phyloP scores from a whole-genome alignment of 2,888 invertebrate species.

The Hylaea fasciaria region DNA sequence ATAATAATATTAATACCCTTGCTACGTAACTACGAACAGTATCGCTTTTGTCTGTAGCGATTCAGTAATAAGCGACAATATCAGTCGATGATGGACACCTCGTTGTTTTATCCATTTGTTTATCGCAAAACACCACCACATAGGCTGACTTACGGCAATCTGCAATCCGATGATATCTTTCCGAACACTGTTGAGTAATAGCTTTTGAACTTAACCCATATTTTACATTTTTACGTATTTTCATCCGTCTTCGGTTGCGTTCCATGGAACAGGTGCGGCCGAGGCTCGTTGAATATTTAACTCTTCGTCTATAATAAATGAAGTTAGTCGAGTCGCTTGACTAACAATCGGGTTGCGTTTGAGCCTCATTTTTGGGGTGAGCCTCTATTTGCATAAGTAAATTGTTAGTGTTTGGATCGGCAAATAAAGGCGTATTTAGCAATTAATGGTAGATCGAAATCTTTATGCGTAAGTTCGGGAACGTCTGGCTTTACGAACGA shows the following conservation, averaged over 20 bases:
- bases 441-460: constrained; percentile 32
- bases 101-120: too few species aligned
- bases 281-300: constrained; percentile 46
- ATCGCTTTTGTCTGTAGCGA: too few species aligned
- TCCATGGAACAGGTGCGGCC: constrained; percentile 42
- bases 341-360: constrained; percentile 46
- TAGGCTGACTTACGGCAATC: background rate
- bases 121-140: too few species aligned
- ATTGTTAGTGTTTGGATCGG: constrained; percentile 38
- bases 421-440: constrained; percentile 33
- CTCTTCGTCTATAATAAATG: constrained; percentile 45
- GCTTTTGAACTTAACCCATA: constrained; percentile 33
- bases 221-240: constrained; percentile 35
- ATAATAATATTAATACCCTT: too few species aligned
- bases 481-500: constrained; percentile 15
- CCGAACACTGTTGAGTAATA: background rate
- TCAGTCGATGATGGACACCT: too few species aligned
- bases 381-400: constrained; percentile 40
- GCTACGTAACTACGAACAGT: too few species aligned
- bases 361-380: constrained; percentile 39
- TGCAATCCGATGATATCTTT: background rate
- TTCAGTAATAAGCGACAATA: too few species aligned
- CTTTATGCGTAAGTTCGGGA: constrained; percentile 14
- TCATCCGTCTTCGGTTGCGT: constrained; percentile 36
- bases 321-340: constrained; percentile 44